Conservation (phyloP, 2,888 invertebrate genomes). For the Leptinotarsa rubiginosa region DNA sequence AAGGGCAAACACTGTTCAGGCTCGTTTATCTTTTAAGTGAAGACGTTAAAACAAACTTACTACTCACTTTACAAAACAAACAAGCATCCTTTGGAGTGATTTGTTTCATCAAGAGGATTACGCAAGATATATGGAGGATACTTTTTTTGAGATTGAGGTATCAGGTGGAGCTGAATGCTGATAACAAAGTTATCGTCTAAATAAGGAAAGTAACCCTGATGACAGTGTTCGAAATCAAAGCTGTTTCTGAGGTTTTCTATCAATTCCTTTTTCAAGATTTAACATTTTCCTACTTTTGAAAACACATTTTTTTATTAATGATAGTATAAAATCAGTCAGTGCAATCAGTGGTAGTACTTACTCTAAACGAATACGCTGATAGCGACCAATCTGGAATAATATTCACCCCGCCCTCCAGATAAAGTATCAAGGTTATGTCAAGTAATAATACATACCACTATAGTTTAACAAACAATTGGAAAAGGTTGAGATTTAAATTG, state of each 20-base stretch:
- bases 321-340: too few relatives aligned
- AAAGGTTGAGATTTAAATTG: constrained; percentile 3
- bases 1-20: constrained; percentile 50
- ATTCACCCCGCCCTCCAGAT: too few relatives aligned
- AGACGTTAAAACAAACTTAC: constrained; percentile 56
- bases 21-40: constrained; percentile 53
- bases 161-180: neutral
- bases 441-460: too few relatives aligned
- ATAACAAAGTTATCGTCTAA: too few relatives aligned
- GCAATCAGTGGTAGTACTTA: too few relatives aligned
- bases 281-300: too few relatives aligned
- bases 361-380: too few relatives aligned
- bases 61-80: constrained; percentile 58
- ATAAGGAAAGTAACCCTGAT: neutral
- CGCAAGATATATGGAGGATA: neutral
- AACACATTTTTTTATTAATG: too few relatives aligned
- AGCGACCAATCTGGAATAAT: too few relatives aligned
- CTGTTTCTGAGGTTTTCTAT: neutral
- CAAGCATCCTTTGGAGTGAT: constrained; percentile 34
- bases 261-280: too few relatives aligned
- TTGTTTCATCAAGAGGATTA: constrained; percentile 22
- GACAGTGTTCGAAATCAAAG: neutral
- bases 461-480: too few relatives aligned
- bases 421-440: too few relatives aligned
- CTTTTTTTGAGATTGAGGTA: neutral